Base-by-base conservation (phyloP, 2,888 invertebrate genomes). In the Aquatica leii region DNA sequence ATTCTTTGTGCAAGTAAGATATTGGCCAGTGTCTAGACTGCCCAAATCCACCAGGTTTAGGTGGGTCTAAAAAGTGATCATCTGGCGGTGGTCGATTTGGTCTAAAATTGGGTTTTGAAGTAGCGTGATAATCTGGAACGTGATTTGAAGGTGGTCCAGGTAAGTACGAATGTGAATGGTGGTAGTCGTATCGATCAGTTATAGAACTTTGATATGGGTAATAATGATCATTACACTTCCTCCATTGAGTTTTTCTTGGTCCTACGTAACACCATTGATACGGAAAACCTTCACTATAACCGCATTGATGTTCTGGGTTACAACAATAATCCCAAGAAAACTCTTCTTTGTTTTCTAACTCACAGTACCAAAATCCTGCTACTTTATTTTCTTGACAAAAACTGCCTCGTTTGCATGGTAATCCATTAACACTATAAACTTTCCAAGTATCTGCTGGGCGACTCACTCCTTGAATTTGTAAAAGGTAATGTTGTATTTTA, bases 221-320 rank as follows among this genome's bases (percentile, higher is more conserved):
- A 77, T 93, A 94, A 46, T 88, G 88, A 72, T 94, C 93, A 71
- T 90, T 94, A 80, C 94, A 94, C 5, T 93, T 93, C 6, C 94
- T 85, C 94, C 94, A 94, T 78, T 94, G 94, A 60, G 92, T 91
- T 8, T 85, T 84, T 1, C 85, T 85, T 1, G 88, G 87, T 11
- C 94, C 94, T 4, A 94, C 94, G 78, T 92, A 92, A 75, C 94
- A 94, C 93, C 94, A 94, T 64, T 92, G 92, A 77, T 93, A 93
- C 59, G 86, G 85, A 75, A 90, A 91, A 65, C 93, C 94, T 77
- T 90, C 88, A 20, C 93, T 93, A 76, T 90, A 93, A 1, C 94
- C 94, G 77, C 94, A 94, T 53, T 90, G 88, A 77, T 94, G 93
- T 34, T 89, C 88, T 0, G 93, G 90, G 20, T 91, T 86, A 73